Base-by-base conservation (phyloP, 1,140 invertebrate species). In the Drosophila asahinai region DNA sequence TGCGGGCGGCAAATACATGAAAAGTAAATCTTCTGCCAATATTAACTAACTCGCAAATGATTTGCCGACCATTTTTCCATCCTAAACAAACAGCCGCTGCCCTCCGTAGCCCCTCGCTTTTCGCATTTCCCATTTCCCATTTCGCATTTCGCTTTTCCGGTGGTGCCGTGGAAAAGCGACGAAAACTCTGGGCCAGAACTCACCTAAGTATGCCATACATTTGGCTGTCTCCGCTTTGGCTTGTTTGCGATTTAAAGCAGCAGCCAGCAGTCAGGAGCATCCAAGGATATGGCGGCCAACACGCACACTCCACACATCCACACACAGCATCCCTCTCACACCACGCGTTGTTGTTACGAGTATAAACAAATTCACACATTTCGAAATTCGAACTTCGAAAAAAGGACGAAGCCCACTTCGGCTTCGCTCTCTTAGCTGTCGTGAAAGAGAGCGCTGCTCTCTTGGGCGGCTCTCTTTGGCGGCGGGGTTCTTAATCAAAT, bases 311-410 rank as follows among this genome's bases (percentile, higher is more conserved):
- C 36, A 38, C 43, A 62, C 22, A 59, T 22, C 19, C 19, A 57
- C 47, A 54, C 36, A 47, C 2, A 17, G 19, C 25, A 51, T 51
- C 25, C 27, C 51, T 54, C 17, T n/a, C 36, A 19, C 38, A 60
- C 17, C 36, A 19, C 38, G 63, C 52, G 47, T 62, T 68, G 59
- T 63, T 15, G 52, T 55, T 22, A 15, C 17, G 54, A 40, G 54
- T 74, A 89, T 89, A 81, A 87, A 81, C 86, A 89, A 89, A 89
- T 89, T 89, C 75, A 86, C 84, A 89, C 86, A 79, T 90, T 89
- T 89, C 84, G 84, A 87, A 87, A 57, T 84, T 89, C 84, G 81
- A 81, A 89, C 19, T 87, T 89, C 83, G 83, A 89, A 89, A 40
- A 54, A 54, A 42, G 48, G 38, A 54, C 82, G 81, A 81, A 62